Conservation (phyloP, 2,113 vertebrate species). For the Romanogobio albipinnatus region DNA sequence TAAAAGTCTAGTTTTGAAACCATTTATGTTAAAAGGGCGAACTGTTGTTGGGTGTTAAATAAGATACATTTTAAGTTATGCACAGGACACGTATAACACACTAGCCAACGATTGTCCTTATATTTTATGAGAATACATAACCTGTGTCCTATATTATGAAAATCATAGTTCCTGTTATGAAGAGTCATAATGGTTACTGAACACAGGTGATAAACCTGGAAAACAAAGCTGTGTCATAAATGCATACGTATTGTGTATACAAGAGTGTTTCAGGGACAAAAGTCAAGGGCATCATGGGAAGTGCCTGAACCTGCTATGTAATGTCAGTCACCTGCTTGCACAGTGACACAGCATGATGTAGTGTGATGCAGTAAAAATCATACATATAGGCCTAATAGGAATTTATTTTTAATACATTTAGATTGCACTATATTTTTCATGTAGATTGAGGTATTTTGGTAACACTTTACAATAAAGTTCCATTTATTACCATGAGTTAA, state of each 20-base stretch:
- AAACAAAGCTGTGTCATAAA: background rate
- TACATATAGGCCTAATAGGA: too few relatives aligned
- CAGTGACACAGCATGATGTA: background rate
- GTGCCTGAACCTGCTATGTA: background rate
- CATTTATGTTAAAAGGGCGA: background rate
- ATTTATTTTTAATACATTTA: too few relatives aligned
- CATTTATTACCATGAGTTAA: too few relatives aligned
- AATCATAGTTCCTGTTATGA: background rate
- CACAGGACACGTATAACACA: background rate
- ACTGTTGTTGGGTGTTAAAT: background rate
- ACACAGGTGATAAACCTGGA: background rate
- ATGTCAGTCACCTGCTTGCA: background rate
- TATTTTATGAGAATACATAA: background rate
- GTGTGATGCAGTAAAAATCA: too few relatives aligned
- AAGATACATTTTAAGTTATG: background rate
- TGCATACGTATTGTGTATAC: background rate
- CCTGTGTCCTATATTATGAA: background rate
- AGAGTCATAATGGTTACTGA: constrained; percentile 6
- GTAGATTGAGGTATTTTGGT: too few relatives aligned
- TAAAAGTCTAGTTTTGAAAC: background rate
- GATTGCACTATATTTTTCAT: too few relatives aligned
- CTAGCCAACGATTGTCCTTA: background rate
- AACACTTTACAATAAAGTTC: too few relatives aligned
- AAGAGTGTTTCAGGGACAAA: background rate
- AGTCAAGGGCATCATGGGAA: background rate